Conservation (phyloP, 35 echinoderm and acorn worm species). For the Heliocidaris tuberculata region DNA sequence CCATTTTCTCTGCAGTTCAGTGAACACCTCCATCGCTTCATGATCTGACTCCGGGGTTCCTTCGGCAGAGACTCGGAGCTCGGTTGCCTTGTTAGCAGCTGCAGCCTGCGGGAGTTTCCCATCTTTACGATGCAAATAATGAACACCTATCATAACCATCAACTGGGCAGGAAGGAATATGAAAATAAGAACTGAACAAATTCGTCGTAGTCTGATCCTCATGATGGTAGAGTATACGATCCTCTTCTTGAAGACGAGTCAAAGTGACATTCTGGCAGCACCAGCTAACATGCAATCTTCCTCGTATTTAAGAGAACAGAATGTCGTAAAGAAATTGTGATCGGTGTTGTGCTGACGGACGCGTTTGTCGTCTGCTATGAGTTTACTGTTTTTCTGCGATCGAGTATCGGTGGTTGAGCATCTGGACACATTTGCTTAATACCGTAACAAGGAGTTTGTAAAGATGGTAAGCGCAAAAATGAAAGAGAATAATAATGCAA, state of each 20-base stretch:
- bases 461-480: no score
- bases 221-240: not conserved
- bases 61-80: not conserved
- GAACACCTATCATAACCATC: conserved; percentile 24
- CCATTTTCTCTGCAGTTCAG: not conserved
- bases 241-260: not conserved
- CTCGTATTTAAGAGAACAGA: no score
- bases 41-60: not conserved
- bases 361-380: not conserved
- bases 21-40: not conserved
- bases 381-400: no score
- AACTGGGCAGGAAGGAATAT: not conserved
- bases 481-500: no score
- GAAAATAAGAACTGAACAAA: not conserved
- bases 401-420: no score
- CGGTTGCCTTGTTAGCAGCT: not conserved
- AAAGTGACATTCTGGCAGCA: not conserved
- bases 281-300: no score
- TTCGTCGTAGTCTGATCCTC: not conserved
- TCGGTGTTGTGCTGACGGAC: not conserved
- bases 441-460: no score
- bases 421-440: no score
- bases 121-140: not conserved
- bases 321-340: not conserved
- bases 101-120: not conserved